A percentile compares a stretch with the other conserved stretches of the same genome.
Evolutionary conservation across 1,140 invertebrate genomes (phyloP).

Genomic region (Scylla paramamosain): DNA sequence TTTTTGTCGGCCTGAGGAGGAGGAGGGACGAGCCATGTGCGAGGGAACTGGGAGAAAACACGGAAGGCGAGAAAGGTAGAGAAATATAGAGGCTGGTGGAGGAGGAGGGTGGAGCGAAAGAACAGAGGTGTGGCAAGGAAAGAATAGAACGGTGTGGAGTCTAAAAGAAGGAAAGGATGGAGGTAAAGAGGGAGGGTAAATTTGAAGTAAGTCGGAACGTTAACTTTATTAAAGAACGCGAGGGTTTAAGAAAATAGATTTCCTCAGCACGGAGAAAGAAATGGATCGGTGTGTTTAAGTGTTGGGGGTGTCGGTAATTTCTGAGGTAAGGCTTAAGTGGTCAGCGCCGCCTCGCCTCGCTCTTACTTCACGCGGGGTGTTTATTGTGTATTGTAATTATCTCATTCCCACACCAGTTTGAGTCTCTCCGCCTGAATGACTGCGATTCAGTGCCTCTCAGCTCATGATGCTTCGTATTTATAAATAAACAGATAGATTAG

Average conservation of each 20-base stretch:
- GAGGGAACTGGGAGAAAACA: not conserved
- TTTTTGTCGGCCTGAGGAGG: conserved; percentile 37
- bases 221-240: not conserved
- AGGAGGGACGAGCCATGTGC: not conserved
- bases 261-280: not conserved
- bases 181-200: conserved; percentile 1
- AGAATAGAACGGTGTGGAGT: not conserved
- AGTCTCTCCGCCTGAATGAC: too few species aligned
- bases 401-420: too few species aligned
- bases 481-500: too few species aligned
- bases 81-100: not conserved
- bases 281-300: not conserved
- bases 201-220: not conserved
- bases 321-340: too few species aligned
- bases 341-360: too few species aligned
- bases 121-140: not conserved
- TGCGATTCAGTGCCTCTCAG: too few species aligned
- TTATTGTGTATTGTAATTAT: too few species aligned
- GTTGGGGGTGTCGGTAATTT: too few species aligned
- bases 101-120: not conserved
- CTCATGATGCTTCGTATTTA: too few species aligned
- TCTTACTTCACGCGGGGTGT: too few species aligned
- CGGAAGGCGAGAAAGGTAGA: not conserved
- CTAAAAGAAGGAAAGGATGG: not conserved
- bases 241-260: not conserved